Conservation (phyloP, 2,797 vertebrate genomes). For the Chelon auratus region DNA sequence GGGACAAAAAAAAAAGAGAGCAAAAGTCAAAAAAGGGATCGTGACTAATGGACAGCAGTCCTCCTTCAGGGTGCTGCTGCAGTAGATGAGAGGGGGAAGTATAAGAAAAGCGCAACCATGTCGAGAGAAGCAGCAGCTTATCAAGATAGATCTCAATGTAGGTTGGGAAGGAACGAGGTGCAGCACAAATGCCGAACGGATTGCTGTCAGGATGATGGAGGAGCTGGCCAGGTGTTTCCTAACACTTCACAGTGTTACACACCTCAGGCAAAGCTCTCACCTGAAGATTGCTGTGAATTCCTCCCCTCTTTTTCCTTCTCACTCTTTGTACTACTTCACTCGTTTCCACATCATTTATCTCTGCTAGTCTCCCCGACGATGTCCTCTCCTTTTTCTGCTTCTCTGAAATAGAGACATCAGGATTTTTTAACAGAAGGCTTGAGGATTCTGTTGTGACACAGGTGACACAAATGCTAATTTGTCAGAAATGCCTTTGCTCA, state of each 20-base stretch:
- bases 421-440: not conserved
- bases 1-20: not conserved
- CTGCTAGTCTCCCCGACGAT: not conserved
- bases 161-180: constrained; percentile 6
- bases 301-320: not conserved
- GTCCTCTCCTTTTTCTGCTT: too few relatives aligned
- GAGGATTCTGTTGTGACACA: too few relatives aligned
- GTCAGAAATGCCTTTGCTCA: too few relatives aligned
- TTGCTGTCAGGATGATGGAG: constrained; percentile 35
- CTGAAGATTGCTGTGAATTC: constrained; percentile 11
- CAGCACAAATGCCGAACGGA: constrained; percentile 1
- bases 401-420: not conserved
- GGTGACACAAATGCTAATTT: too few relatives aligned
- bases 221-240: constrained; percentile 26
- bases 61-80: constrained; percentile 3
- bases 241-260: constrained; percentile 2
- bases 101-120: not conserved
- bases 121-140: constrained; percentile 13
- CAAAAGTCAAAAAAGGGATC: not conserved
- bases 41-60: constrained; percentile 10
- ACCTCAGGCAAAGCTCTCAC: constrained; percentile 32
- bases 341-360: constrained; percentile 8
- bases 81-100: not conserved
- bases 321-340: too few relatives aligned
- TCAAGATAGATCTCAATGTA: constrained; percentile 10